Evolutionary conservation across 1,140 invertebrate species (phyloP).

Genomic region (Ptiloglossa arizonensis): DNA sequence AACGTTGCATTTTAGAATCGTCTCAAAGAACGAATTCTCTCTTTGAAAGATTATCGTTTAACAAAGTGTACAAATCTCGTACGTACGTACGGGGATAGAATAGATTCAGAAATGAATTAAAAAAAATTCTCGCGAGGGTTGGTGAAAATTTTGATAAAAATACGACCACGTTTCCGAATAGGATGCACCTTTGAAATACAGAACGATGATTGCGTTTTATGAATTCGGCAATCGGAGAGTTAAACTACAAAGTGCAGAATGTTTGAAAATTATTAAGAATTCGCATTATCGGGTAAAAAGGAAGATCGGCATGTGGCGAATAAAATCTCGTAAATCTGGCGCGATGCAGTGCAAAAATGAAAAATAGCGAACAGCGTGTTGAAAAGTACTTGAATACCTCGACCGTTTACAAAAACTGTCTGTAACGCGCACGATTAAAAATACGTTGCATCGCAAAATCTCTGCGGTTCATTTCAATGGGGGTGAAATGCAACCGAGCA

Average conservation of each 20-base stretch:
- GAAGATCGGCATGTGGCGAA: neutral
- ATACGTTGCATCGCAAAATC: slow-evolving; percentile 47
- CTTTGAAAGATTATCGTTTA: no score
- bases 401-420: slow-evolving; percentile 37
- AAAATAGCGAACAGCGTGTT: slow-evolving; percentile 14
- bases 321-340: slow-evolving; percentile 2
- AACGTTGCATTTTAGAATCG: no score
- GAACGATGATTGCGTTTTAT: no score
- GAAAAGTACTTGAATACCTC: slow-evolving; percentile 12
- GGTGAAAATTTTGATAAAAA: no score
- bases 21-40: no score
- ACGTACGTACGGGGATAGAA: no score
- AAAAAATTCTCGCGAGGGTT: neutral
- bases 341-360: neutral
- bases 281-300: neutral
- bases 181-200: no score
- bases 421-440: slow-evolving; percentile 49
- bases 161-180: no score
- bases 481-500: slow-evolving; percentile 56
- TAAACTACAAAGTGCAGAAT: no score
- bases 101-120: no score
- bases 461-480: slow-evolving; percentile 49
- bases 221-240: no score
- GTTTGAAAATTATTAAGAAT: neutral
- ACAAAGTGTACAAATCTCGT: no score